Evolutionary conservation across 2,888 invertebrate genomes (phyloP), one percentile per base, ranked within the genome.

Genomic region (Pardosa pseudoannulata): DNA sequence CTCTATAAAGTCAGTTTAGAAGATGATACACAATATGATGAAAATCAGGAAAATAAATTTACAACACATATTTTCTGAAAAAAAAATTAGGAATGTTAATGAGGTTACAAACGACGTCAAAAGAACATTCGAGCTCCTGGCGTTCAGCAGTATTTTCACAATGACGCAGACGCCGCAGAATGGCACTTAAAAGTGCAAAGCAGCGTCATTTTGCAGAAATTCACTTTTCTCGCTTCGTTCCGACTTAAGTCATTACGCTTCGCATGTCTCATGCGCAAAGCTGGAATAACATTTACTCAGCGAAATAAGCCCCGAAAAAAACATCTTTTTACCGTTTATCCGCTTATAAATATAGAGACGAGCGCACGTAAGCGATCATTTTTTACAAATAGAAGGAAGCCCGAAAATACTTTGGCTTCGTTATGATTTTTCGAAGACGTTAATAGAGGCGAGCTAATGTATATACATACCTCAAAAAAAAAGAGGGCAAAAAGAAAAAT

Each of bases 381-480:
- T 56, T 67, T 32, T 32, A 67, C 67, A 72, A 80, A 72, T 65
- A 67, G 46, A 23, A 13, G 19, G 46, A 13, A 36, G 19, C 46
- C 1, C 13, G 32, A 67, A 73, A 80, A 80, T 64, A 73, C 64
- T 73, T 65, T 46, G 13, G 28, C 72, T 46, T 50, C 62, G 62
- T 62, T 75, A 70, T 70, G 67, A 70, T 75, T 75, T 81, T 75
- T 79, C 71, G 39, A 23, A 64, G 81, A 29, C 70, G 62, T 68
- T 68, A 81, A 80, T 74, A 74, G 46, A 28, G 29, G 16, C 56
- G 19, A 56, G 56, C 56, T 56, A 56, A 56, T 56, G 23, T 23
- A 56, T 23, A 56, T 56, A 56, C 56, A 23, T 56, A 56, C 56
- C 56, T 31, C 13, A 50, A 50, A 50, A 46, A 72, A 64, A 29